These are phyloP conservation scores for Caenorhabditis wallacei DNA, from an alignment of 2,888 invertebrate genomes.

Conservation along the genomic window DNA sequence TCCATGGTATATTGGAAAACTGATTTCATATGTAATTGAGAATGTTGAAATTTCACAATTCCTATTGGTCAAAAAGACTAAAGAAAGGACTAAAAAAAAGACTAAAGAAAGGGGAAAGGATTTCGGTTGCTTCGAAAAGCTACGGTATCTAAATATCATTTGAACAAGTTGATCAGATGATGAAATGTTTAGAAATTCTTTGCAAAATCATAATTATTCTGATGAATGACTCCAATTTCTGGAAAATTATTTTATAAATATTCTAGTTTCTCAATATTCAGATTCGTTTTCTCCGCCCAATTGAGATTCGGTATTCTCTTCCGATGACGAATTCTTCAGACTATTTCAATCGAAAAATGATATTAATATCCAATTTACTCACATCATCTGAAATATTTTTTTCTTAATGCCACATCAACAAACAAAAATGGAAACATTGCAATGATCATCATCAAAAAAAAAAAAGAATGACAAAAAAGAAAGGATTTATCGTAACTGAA, in stretches of 20 bases:
- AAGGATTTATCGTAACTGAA: constrained; percentile 9
- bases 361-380: background rate
- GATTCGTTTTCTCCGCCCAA: background rate
- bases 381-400: background rate
- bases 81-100: no score
- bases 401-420: background rate
- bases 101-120: no score
- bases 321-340: background rate
- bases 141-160: no score
- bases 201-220: background rate
- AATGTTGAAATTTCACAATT: no score
- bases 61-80: no score
- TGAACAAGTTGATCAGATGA: no score
- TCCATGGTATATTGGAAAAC: no score
- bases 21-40: no score
- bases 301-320: background rate
- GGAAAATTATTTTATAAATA: background rate
- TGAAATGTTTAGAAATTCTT: no score
- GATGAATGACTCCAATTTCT: background rate
- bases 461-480: constrained; percentile 12
- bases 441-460: constrained; percentile 30
- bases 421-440: constrained; percentile 3
- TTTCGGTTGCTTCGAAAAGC: no score
- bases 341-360: background rate
- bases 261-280: background rate